Base-by-base conservation (phyloP, 1,140 invertebrate species). In the Lepidurus apus region DNA sequence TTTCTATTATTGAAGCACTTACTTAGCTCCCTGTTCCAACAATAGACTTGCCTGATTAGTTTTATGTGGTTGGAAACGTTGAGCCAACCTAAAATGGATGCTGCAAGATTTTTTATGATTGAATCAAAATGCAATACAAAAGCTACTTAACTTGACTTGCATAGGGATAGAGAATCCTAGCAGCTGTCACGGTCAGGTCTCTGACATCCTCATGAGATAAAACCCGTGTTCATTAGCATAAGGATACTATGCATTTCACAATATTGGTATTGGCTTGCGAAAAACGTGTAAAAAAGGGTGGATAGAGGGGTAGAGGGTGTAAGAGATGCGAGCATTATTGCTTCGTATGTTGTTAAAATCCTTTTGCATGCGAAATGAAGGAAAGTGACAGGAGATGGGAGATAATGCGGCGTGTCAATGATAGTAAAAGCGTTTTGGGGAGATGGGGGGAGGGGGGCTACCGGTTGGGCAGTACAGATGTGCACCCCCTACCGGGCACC, bases 11-110 rank as follows among this genome's bases (percentile, higher is more conserved):
- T 65, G 53, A 65, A 65, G 53, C 53, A 65, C 53, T 34, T 65
- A 65, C 53, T 65, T 65, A 65, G 53, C n/a, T 65, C 53, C 53
- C 53, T 65, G 53, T 65, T 21, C 21, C 53, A 65, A 65, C 53
- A 65, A 65, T 65, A 65, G 53, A 7, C 17, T 17, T 3, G 53
- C 53, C 53, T 65, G 53, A 65, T 65, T 65, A 17, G 17, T 13
- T 65, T 65, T 65, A 13, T 65, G 21, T 65, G 21, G 53, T 65
- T 65, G 53, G 53, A 65, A 65, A 65, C 53, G 53, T 65, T 65
- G 53, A 65, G 53, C 53, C 13, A 65, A 13, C 53, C 53, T 17
- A 65, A 9, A 9, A 65, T 7, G 53, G 53, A 65, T 65, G 53
- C 53, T 65, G 53, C 53, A n/a, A 21, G 17, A n/a, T 13, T n/a